Conservation (phyloP, 2,888 invertebrate species). For the Leptopterna dolabrata region DNA sequence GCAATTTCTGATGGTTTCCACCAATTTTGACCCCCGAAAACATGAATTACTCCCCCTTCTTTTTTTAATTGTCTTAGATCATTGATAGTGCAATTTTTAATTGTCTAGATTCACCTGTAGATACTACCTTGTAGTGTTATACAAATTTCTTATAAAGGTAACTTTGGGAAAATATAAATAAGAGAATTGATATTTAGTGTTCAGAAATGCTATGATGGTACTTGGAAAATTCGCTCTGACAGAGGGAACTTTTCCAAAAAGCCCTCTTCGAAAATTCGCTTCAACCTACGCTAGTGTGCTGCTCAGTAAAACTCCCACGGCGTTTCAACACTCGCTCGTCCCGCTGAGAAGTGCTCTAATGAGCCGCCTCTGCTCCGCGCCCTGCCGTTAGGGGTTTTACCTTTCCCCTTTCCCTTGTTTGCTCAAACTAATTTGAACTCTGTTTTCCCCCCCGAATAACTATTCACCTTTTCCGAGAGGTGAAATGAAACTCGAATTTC, state of each 20-base stretch:
- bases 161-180: too few relatives aligned
- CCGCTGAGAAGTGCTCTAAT: background rate
- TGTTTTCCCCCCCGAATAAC: constrained; percentile 27
- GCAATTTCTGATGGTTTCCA: too few relatives aligned
- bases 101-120: too few relatives aligned
- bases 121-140: too few relatives aligned
- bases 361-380: background rate
- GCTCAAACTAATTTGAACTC: constrained; percentile 39
- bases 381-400: background rate
- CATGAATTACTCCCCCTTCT: too few relatives aligned
- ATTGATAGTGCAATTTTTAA: too few relatives aligned
- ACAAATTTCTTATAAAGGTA: too few relatives aligned
- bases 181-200: too few relatives aligned
- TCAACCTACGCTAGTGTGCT: background rate
- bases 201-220: too few relatives aligned
- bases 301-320: background rate
- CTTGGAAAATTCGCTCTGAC: too few relatives aligned
- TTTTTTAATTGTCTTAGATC: too few relatives aligned
- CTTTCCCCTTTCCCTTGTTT: background rate
- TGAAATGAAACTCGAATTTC: constrained; percentile 41
- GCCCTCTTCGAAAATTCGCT: background rate
- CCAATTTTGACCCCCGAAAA: too few relatives aligned
- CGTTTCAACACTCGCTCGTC: background rate
- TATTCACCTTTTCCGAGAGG: constrained; percentile 32
- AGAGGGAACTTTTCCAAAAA: background rate